A percentile compares a stretch with the other conserved stretches of the same genome.
Conservation (phyloP, 2,797 vertebrate genomes). For the Pampus argenteus region DNA sequence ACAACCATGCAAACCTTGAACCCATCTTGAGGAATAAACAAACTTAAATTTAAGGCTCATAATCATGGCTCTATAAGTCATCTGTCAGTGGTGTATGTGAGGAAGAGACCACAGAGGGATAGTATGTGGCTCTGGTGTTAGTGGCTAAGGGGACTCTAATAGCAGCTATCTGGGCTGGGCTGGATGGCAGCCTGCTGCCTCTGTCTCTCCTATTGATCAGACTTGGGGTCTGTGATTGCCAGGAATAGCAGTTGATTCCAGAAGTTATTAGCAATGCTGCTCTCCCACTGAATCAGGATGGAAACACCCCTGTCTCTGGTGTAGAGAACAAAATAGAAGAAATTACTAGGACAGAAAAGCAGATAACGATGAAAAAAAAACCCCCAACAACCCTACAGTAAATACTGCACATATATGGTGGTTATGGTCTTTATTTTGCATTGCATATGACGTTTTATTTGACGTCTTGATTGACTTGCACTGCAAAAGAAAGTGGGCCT, state of each 20-base stretch:
- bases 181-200: slow-evolving; percentile 72
- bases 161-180: slow-evolving; percentile 71
- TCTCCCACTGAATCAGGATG: slow-evolving; percentile 52
- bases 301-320: slow-evolving; percentile 41
- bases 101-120: slow-evolving; percentile 67
- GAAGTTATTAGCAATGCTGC: slow-evolving; percentile 65
- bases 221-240: slow-evolving; percentile 64
- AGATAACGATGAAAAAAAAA: slow-evolving; percentile 20
- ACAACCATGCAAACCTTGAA: slow-evolving; percentile 52
- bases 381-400: not conserved
- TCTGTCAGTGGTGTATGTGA: slow-evolving; percentile 49
- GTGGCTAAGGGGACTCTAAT: slow-evolving; percentile 68
- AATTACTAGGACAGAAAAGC: slow-evolving; percentile 5
- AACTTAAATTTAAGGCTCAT: slow-evolving; percentile 61
- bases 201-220: slow-evolving; percentile 76
- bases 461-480: too few species aligned
- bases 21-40: slow-evolving; percentile 58
- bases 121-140: slow-evolving; percentile 63
- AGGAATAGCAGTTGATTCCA: slow-evolving; percentile 71
- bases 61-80: slow-evolving; percentile 69
- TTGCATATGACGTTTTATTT: not conserved
- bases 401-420: not conserved
- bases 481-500: too few species aligned
- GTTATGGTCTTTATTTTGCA: slow-evolving; percentile 5
- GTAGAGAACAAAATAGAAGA: slow-evolving; percentile 37